Conservation (phyloP, 2,888 invertebrate species). For the Podotricha telesiphe region DNA sequence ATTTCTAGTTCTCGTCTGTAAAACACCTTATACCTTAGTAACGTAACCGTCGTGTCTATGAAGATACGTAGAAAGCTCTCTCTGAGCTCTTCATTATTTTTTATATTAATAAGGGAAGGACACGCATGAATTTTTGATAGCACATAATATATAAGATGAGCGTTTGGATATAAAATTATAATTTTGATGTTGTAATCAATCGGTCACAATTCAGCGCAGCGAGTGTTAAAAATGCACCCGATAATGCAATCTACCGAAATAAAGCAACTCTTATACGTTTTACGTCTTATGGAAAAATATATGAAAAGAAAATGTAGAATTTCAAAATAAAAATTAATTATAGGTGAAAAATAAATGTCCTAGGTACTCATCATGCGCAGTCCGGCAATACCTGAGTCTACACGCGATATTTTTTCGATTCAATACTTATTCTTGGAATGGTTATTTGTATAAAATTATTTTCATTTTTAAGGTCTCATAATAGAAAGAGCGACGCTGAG, state of each 20-base stretch:
- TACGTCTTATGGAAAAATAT: too few relatives aligned
- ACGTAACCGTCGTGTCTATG: neutral
- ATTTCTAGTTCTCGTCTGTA: neutral
- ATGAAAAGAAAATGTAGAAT: too few relatives aligned
- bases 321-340: too few relatives aligned
- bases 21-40: neutral
- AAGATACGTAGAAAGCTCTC: conserved; percentile 6
- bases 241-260: neutral
- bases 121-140: conserved; percentile 1
- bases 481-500: too few relatives aligned
- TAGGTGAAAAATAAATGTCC: too few relatives aligned
- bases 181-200: neutral
- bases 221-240: neutral
- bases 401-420: too few relatives aligned
- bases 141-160: neutral
- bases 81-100: neutral
- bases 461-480: too few relatives aligned
- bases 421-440: too few relatives aligned
- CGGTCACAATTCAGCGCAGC: neutral
- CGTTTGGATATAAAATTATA: neutral
- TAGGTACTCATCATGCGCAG: too few relatives aligned
- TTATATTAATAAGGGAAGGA: conserved; percentile 1
- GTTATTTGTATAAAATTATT: too few relatives aligned
- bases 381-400: too few relatives aligned
- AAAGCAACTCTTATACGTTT: neutral